These are phyloP conservation scores for Caenorhabditis angaria DNA, from an alignment of 2,888 invertebrate genomes.

Conservation along the genomic window DNA sequence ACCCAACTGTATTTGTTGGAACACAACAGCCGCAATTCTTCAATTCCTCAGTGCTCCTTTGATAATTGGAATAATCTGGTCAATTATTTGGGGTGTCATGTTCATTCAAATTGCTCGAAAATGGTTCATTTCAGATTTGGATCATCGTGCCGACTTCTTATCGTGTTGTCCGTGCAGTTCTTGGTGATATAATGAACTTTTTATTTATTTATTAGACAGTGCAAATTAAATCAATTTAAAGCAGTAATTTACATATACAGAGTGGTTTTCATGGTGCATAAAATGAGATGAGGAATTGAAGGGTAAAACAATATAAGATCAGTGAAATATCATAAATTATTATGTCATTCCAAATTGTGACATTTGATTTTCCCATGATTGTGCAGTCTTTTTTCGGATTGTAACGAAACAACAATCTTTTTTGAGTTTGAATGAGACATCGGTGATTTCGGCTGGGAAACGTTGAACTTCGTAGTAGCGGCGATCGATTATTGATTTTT, in stretches of 20 bases:
- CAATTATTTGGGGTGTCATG: constrained; percentile 75
- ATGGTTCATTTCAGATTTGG: constrained; percentile 64
- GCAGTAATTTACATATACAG: not conserved
- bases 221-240: not conserved
- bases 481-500: constrained; percentile 50
- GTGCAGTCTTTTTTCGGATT: constrained; percentile 46
- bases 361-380: constrained; percentile 54
- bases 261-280: not conserved
- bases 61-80: constrained; percentile 76
- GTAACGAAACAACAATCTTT: constrained; percentile 53
- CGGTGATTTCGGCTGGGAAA: constrained; percentile 51
- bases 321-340: not conserved
- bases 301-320: too few species aligned
- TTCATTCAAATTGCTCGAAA: constrained; percentile 74
- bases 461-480: constrained; percentile 49
- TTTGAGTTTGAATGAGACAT: constrained; percentile 53
- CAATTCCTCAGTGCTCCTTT: constrained; percentile 74
- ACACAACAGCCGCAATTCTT: constrained; percentile 73
- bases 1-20: constrained; percentile 73
- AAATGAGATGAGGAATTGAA: too few species aligned
- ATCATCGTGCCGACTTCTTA: constrained; percentile 48
- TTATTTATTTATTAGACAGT: not conserved
- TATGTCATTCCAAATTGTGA: constrained; percentile 51
- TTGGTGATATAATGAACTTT: constrained; percentile 28
- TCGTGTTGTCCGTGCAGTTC: constrained; percentile 55